Base-by-base conservation (phyloP, 2,113 vertebrate genomes). In the Cyrtonyx montezumae region DNA sequence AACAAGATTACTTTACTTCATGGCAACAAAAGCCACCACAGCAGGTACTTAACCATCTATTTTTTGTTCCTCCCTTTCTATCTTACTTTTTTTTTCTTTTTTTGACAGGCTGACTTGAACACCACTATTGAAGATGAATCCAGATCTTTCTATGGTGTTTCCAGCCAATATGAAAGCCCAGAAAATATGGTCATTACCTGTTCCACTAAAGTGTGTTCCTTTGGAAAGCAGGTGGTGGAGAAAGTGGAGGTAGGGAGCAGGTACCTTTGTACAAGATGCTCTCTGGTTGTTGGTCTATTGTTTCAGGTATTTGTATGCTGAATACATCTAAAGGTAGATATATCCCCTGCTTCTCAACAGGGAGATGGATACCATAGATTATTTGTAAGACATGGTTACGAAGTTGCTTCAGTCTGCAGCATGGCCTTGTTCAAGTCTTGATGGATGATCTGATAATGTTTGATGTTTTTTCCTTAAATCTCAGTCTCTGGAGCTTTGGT, bases 161-260 rank as follows among this genome's bases (percentile, higher is more conserved):
- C 99, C 93, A 99, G 99, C 97, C 99, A 99, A 92, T 99, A 99
- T 4, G 99, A 99, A 97, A 99, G 99, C 94, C 97, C 98, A 1
- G 99, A 99, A 94, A 99, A 99, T 96, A 99, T 99, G 99, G 97
- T 98, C 59, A 99, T 99, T 97, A 99, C 98, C 83, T 99, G 99
- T 84, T 99, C 99, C 96, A 99, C 99, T 90, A 99, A 99, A 95
- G 99, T 99, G 87, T 99, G 99, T 98, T 99, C 99, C 65, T 99
- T 99, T 59, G 99, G 99, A 95, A 99, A 99, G 97, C 99, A 99
- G 96, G 99, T 99, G 97, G 99, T 99, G 83, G 99, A 99, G 96
- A 99, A 99, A 97, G 99, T 99, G 32, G 99, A 99, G 98, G 99
- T 99, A 97, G 96, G 95, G 58, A 81, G 58, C 8, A 66, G 20